Percentiles rank a stretch among this genome's conserved stretches.
phyloP scores from a whole-genome alignment of 2,888 invertebrate species.

The Lysandra bellargus region DNA sequence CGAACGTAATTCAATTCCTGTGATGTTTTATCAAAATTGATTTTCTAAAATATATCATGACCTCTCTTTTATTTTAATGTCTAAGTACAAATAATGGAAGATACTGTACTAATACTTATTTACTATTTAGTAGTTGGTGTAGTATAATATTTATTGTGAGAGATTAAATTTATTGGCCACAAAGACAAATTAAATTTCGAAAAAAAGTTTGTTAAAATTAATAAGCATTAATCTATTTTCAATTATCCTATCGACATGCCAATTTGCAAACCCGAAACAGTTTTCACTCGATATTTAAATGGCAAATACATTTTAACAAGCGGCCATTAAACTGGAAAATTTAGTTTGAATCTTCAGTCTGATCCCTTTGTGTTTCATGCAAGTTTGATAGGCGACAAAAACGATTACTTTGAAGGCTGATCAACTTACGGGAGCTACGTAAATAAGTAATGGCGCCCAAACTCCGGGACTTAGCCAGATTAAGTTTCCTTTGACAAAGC shows the following conservation, averaged over 20 bases:
- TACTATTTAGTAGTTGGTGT: no score
- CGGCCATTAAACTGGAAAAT: conserved; percentile 29
- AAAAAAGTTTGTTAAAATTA: not conserved
- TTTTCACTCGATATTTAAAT: not conserved
- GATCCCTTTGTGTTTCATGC: conserved; percentile 35
- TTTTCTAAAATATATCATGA: no score
- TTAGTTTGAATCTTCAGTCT: conserved; percentile 29
- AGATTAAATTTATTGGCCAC: no score
- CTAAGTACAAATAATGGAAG: no score
- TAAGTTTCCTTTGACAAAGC: conserved; percentile 41
- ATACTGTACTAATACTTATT: no score
- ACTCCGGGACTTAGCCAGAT: conserved; percentile 40
- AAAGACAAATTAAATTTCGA: no score
- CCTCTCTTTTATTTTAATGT: no score
- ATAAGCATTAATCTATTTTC: not conserved
- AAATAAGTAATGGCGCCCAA: conserved; percentile 41
- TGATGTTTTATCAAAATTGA: no score
- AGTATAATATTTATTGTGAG: no score
- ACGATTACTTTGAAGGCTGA: conserved; percentile 45
- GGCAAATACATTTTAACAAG: conserved; percentile 7
- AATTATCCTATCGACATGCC: not conserved
- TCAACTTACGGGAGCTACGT: conserved; percentile 52
- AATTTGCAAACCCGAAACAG: not conserved
- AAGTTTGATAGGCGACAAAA: conserved; percentile 38
- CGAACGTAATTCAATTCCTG: no score